phyloP scores from a whole-genome alignment of 2,797 vertebrate species.

The Tarsius wallacei region DNA sequence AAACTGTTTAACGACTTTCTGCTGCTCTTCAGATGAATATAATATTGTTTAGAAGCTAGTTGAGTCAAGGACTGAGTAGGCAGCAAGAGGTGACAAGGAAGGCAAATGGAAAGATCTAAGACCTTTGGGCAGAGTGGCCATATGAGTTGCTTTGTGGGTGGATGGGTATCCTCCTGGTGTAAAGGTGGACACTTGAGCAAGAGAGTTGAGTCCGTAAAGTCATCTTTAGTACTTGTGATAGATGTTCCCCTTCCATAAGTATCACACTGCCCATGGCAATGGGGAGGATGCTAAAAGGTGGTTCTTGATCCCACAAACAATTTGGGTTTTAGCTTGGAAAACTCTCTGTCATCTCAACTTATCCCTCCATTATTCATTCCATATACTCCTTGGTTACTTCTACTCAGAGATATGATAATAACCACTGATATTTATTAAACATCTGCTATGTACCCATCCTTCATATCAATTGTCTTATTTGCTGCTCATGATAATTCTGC shows the following conservation, averaged over 20 bases:
- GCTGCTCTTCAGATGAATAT: neutral
- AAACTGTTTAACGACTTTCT: neutral
- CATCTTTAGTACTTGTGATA: neutral
- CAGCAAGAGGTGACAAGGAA: neutral
- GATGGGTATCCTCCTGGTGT: neutral
- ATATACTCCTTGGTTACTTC: neutral
- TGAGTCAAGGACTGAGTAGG: neutral
- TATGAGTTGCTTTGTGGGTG: neutral
- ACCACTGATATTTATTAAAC: neutral
- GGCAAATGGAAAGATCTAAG: neutral
- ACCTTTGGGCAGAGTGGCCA: too few species aligned
- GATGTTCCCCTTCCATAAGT: neutral
- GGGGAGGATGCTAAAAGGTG: neutral
- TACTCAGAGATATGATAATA: neutral
- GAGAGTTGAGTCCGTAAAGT: neutral
- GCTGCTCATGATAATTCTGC: neutral
- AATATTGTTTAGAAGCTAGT: neutral
- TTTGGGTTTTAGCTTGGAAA: neutral
- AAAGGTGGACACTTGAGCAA: neutral
- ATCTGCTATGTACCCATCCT: accelerated
- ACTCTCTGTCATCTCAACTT: neutral
- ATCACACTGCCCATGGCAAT: too few species aligned
- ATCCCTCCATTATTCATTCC: neutral
- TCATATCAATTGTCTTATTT: neutral
- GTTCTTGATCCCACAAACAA: neutral